Evolutionary conservation across 2,888 invertebrate genomes (phyloP).

Genomic region (Busseola fusca): DNA sequence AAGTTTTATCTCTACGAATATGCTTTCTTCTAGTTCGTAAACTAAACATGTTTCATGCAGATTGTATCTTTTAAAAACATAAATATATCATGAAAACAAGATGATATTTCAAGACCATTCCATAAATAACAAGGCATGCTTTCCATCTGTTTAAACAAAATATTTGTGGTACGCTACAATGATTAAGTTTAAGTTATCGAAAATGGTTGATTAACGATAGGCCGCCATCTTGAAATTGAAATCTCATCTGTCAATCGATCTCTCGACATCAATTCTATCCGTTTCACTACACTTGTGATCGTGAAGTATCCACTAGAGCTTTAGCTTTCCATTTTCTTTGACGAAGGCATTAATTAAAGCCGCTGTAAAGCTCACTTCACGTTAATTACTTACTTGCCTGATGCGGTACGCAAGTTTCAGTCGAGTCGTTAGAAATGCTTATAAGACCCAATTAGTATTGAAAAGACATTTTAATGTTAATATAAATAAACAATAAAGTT

Average conservation of each 20-base stretch:
- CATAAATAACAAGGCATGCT: conserved; percentile 41
- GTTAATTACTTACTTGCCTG: conserved; percentile 39
- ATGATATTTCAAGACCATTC: conserved; percentile 47
- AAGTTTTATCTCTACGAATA: conserved; percentile 7
- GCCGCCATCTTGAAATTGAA: conserved; percentile 49
- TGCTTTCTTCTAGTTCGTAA: conserved; percentile 39
- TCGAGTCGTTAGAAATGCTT: conserved; percentile 30
- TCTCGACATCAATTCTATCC: conserved; percentile 44
- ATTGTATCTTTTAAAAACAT: conserved; percentile 29
- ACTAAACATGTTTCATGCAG: conserved; percentile 34
- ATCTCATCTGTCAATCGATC: conserved; percentile 47
- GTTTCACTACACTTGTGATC: conserved; percentile 44
- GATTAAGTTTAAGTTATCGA: conserved; percentile 23
- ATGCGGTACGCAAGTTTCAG: conserved; percentile 37
- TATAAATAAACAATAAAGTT: background rate
- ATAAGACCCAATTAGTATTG: conserved; percentile 26
- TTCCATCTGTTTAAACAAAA: conserved; percentile 42
- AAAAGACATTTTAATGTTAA: conserved; percentile 12
- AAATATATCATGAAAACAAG: conserved; percentile 43
- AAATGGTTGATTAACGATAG: conserved; percentile 35
- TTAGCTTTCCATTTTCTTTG: conserved; percentile 53
- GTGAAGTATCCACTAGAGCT: conserved; percentile 26
- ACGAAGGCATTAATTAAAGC: conserved; percentile 36
- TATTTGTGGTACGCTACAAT: conserved; percentile 32
- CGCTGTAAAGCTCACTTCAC: conserved; percentile 37